Base-by-base conservation (phyloP, 2,113 vertebrate genomes). In the Larimichthys crocea region DNA sequence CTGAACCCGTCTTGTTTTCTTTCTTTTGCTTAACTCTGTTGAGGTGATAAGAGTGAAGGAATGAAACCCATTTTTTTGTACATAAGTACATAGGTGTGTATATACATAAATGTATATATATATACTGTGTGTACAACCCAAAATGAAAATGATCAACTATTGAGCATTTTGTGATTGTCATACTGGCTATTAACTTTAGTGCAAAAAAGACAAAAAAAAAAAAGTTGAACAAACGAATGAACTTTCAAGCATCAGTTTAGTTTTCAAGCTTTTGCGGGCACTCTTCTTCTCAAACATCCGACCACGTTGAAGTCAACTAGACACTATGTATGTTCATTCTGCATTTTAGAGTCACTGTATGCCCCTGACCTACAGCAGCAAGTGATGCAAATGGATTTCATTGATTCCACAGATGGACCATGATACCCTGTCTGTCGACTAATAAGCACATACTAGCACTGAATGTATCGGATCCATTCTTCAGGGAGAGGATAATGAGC, bases 401-500 rank as follows among this genome's bases (percentile, higher is more conserved):
- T n/a, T 46, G 73, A 76, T 76, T 73, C 64, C 26, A 29, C 69
- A 65, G 85, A 60, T 49, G 31, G 79, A 68, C 75, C 74, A 7
- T n/a, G 9, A 72, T 42, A 77, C 17, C 65, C 29, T 35, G 50
- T 74, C 81, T 14, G 84, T 74, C 53, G 35, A 76, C 63, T 72
- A 67, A 90, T 73, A 88, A 91, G 91, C 89, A 91, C 88, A 93
- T 68, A 79, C 85, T 83, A 76, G 85, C 86, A 77, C 83, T 93
- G 93, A 94, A 94, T 94, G 93, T 93, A 94, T 90, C 68, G 76
- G 89, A 82, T 88, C 86, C 90, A 91, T 93, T 92, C 83, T 93
- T 91, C 91, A 93, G 92, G 93, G 87, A 93, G 91, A 93, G 92
- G 93, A 94, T 87, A 92, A 92, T 80, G 91, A 94, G 92, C 92